These are phyloP conservation scores for Seira sanloemensis DNA, from an alignment of 2,888 invertebrate species.

Conservation along the genomic window DNA sequence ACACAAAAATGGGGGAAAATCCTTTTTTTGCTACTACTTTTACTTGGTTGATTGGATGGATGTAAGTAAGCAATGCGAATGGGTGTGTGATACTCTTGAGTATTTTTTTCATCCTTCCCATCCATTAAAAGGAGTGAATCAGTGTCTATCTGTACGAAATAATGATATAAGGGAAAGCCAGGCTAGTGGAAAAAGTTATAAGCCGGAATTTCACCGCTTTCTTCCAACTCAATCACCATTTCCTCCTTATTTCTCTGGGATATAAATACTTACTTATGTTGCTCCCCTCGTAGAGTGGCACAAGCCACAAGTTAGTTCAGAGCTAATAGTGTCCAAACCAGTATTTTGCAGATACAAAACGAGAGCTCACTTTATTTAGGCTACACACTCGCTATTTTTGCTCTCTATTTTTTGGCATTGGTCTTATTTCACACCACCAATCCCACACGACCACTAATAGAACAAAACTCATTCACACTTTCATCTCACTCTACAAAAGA, in stretches of 20 bases:
- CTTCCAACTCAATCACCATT: constrained; percentile 67
- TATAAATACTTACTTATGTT: not conserved
- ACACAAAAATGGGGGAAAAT: not conserved
- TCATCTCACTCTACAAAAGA: not conserved
- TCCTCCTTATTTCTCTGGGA: constrained; percentile 27
- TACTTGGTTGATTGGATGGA: not conserved
- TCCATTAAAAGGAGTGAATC: too few species aligned
- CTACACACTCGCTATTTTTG: not conserved
- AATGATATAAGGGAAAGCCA: constrained; percentile 23
- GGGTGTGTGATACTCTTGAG: constrained; percentile 30
- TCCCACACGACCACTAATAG: constrained; percentile 21
- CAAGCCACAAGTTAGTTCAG: not conserved
- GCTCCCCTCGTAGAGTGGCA: not conserved
- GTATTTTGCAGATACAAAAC: too few species aligned
- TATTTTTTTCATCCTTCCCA: constrained; percentile 31
- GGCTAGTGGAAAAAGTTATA: constrained; percentile 51
- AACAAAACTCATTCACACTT: not conserved
- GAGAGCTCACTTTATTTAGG: too few species aligned
- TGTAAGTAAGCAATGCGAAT: not conserved
- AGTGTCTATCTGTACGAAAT: constrained; percentile 3
- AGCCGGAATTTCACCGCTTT: constrained; percentile 53
- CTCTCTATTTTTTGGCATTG: constrained; percentile 51
- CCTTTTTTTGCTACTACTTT: not conserved
- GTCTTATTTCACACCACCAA: constrained; percentile 40
- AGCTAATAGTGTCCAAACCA: not conserved